Evolutionary conservation across 2,113 vertebrate genomes (phyloP).

Genomic region (Lamprologus ornatipinnis): DNA sequence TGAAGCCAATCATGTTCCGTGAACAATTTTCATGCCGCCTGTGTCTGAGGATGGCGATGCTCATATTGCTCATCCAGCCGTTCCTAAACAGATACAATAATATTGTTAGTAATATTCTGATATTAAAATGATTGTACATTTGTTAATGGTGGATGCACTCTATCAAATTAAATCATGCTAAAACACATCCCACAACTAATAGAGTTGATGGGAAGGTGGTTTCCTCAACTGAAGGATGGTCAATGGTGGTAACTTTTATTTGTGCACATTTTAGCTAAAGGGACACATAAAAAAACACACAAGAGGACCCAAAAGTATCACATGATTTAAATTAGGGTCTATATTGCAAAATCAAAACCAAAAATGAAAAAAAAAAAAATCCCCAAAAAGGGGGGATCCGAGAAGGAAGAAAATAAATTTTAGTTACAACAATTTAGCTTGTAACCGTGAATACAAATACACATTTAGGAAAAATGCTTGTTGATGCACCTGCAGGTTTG

Average conservation of each 20-base stretch:
- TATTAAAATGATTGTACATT: not conserved
- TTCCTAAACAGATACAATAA: constrained; percentile 67
- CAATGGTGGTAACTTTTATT: not conserved
- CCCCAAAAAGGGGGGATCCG: not conserved
- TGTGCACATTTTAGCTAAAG: not conserved
- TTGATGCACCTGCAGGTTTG: constrained; percentile 86
- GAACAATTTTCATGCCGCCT: constrained; percentile 71
- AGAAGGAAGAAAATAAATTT: not conserved
- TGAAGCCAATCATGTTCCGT: constrained; percentile 72
- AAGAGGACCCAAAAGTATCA: not conserved
- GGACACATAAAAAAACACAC: not conserved
- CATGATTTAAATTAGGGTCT: not conserved
- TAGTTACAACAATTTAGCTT: not conserved
- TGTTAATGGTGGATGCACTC: not conserved
- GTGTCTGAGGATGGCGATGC: constrained; percentile 76
- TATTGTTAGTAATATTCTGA: not conserved
- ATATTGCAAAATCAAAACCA: not conserved
- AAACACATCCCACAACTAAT: not conserved
- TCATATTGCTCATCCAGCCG: constrained; percentile 69
- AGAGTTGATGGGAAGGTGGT: not conserved
- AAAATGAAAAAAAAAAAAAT: not conserved
- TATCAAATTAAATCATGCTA: not conserved
- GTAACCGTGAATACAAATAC: not conserved
- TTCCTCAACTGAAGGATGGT: not conserved
- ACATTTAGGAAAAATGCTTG: not conserved